Evolutionary conservation across 1,140 invertebrate genomes (phyloP), one percentile per base, ranked within the genome.

Genomic region (Scaptodrosophila lebanonensis): DNA sequence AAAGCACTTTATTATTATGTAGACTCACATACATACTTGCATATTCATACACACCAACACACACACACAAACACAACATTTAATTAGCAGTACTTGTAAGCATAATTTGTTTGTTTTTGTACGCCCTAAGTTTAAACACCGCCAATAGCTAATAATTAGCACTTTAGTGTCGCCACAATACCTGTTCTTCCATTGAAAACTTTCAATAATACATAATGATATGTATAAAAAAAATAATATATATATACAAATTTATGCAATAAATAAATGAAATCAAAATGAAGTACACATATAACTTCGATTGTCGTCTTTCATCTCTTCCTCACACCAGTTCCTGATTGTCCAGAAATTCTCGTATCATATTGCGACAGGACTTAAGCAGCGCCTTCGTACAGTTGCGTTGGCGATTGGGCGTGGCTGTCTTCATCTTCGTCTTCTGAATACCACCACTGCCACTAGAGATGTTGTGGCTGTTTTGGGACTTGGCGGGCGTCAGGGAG

Each of bases 121-220:
- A 75, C 36, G 43, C 45, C 39, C 44, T 79, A 73, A 79, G 73
- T 77, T 82, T 79, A 79, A 66, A 79, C 67, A 79, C 73, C 73
- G 73, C 73, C 73, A 79, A 79, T 79, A 79, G 73, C 73, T 79
- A 79, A 79, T 79, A 79, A 79, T 79, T 79, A 79, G 73, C 73
- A 79, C 75, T 73, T 54, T 77, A 77, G 73, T 77, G 73, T 77
- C 73, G 68, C 73, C 73, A 77, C 73, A 77, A 77, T 79, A 77
- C 73, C 73, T 79, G 73, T 79, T 79, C 73, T 79, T 79, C 73
- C 73, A 79, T 73, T 54, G 61, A 56, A 73, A 75, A 64, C 52
- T 73, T 73, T 77, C 52, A 62, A 63, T 63, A 54, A 62, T 15
- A 60, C 66, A 65, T 57, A 72, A 44, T 33, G 18, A 56, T 61